These are phyloP conservation scores for Leuciscus idus DNA, from an alignment of 2,113 vertebrate species.

Conservation along the genomic window DNA sequence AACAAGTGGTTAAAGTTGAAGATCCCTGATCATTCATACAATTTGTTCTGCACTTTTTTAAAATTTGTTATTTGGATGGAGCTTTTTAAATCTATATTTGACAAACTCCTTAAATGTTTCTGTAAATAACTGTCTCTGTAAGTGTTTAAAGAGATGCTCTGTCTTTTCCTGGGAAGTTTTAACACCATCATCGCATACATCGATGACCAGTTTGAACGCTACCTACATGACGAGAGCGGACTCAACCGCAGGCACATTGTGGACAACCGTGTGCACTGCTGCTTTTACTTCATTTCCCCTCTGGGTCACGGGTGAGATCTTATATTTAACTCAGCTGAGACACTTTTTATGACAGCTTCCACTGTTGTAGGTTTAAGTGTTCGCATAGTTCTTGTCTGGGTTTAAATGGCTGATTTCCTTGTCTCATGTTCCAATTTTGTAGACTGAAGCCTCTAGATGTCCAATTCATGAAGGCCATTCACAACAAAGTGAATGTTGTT, in stretches of 20 bases:
- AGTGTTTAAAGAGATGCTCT: background rate
- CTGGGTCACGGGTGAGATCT: slow-evolving; percentile 92
- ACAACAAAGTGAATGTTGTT: slow-evolving; percentile 85
- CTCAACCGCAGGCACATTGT: slow-evolving; percentile 94
- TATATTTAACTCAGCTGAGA: background rate
- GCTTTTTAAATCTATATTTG: background rate
- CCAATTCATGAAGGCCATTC: slow-evolving; percentile 86
- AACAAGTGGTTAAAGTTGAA: too few relatives aligned
- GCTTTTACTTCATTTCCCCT: slow-evolving; percentile 98
- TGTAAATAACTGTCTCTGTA: background rate
- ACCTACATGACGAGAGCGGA: slow-evolving; percentile 97
- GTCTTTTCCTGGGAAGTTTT: slow-evolving; percentile 78
- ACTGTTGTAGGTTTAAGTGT: background rate
- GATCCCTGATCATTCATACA: too few relatives aligned
- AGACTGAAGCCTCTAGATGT: slow-evolving; percentile 84
- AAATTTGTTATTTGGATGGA: background rate
- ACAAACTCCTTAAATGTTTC: background rate
- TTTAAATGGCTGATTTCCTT: background rate
- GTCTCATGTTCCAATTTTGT: slow-evolving; percentile 45
- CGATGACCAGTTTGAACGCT: slow-evolving; percentile 97
- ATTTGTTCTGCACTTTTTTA: too few relatives aligned
- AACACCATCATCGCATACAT: slow-evolving; percentile 97
- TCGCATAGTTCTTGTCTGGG: background rate
- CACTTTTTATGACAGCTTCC: background rate
- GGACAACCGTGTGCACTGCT: slow-evolving; percentile 97